Evolutionary conservation across 2,888 invertebrate genomes (phyloP).

Genomic region (Griposia aprilina): DNA sequence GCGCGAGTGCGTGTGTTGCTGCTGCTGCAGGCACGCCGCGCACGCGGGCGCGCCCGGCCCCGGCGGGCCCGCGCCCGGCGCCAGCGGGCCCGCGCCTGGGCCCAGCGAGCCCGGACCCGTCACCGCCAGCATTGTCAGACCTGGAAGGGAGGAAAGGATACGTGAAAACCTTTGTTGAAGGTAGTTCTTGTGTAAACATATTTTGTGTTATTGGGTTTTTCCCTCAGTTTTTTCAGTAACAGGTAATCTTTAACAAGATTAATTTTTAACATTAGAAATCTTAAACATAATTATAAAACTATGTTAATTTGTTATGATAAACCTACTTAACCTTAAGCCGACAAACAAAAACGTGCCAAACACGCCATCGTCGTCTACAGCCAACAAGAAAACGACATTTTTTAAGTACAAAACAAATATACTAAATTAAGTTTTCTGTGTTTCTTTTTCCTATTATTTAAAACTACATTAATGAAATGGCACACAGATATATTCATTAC

Average conservation of each 20-base stretch:
- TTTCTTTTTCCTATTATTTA: no score
- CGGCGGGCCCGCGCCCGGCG: background rate
- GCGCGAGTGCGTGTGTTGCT: conserved; percentile 92
- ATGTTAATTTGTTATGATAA: no score
- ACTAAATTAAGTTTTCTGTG: no score
- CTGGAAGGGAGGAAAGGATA: background rate
- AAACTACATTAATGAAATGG: no score
- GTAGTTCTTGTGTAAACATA: background rate
- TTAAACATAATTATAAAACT: background rate
- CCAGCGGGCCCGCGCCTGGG: background rate
- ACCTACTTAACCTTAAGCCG: no score
- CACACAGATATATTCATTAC: no score
- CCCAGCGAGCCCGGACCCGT: conserved; percentile 1
- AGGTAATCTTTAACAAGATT: background rate
- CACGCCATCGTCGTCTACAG: no score
- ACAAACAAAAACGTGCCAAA: no score
- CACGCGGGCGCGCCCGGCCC: conserved; percentile 54
- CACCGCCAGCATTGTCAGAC: conserved; percentile 45
- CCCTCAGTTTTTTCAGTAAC: no score
- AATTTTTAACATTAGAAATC: background rate
- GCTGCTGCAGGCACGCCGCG: conserved; percentile 81
- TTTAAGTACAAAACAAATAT: no score
- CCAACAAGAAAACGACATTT: no score
- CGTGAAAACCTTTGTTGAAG: background rate
- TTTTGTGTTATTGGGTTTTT: background rate